Evolutionary conservation across 2,113 vertebrate species (phyloP).

Genomic region (Gopherus evgoodei): DNA sequence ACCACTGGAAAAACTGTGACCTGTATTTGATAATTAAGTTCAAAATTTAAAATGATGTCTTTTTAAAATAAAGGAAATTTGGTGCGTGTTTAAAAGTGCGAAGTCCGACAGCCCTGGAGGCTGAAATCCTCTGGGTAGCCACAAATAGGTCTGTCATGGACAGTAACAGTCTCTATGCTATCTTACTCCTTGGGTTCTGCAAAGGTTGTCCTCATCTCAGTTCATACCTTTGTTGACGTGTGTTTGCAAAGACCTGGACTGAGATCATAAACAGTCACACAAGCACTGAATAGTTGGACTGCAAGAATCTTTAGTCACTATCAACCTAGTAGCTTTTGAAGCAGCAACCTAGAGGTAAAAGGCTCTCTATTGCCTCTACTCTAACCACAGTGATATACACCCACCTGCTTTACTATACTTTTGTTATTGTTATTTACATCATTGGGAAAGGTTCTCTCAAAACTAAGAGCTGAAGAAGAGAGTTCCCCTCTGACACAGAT

Average conservation of each 20-base stretch:
- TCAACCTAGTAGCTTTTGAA: neutral
- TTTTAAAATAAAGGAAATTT: neutral
- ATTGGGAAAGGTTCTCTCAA: neutral
- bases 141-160: neutral
- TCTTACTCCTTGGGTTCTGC: neutral
- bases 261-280: neutral
- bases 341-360: neutral
- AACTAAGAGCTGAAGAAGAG: neutral
- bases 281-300: neutral
- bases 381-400: neutral
- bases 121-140: fast-evolving
- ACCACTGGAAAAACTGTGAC: neutral
- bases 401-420: neutral
- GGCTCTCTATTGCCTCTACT: neutral
- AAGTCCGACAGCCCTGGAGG: neutral
- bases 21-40: neutral
- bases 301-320: neutral
- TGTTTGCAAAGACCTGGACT: neutral
- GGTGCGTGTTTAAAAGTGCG: neutral
- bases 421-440: neutral
- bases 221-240: neutral
- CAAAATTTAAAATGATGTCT: neutral
- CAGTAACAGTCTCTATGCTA: neutral
- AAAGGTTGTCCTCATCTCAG: neutral
- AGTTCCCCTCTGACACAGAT: neutral